Evolutionary conservation across 2,113 vertebrate genomes (phyloP).

Genomic region (Equus quagga): DNA sequence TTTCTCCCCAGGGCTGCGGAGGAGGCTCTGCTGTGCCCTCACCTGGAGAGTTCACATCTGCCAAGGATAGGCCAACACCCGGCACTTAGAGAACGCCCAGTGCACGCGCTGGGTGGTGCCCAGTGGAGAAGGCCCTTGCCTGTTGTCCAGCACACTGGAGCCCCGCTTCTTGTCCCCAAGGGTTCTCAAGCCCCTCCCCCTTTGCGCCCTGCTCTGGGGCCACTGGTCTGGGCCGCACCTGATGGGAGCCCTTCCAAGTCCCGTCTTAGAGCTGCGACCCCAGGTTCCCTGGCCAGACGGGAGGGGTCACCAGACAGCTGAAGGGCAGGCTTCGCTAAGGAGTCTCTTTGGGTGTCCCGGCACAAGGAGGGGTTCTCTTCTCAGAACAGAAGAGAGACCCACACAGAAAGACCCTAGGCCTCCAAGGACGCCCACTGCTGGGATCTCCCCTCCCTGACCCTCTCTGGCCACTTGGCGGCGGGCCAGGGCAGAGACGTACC

Average conservation of each 20-base stretch:
- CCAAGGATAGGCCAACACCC: not conserved
- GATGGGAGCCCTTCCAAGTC: not conserved
- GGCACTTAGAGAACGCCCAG: not conserved
- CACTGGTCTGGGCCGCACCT: not conserved
- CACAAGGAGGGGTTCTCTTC: not conserved
- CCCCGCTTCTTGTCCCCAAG: not conserved
- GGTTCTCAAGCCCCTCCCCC: not conserved
- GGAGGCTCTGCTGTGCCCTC: not conserved
- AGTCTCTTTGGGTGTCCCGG: not conserved
- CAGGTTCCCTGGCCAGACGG: not conserved
- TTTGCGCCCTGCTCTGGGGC: not conserved
- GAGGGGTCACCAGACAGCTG: not conserved
- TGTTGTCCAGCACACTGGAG: not conserved
- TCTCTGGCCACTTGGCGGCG: not conserved
- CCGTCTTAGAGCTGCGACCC: not conserved
- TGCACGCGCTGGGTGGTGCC: accelerated
- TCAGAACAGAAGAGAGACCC: not conserved
- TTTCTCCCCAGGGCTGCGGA: not conserved
- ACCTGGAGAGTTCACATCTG: not conserved
- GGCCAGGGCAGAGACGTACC: not conserved
- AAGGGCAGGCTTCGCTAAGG: not conserved
- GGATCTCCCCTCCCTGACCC: not conserved
- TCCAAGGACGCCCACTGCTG: not conserved
- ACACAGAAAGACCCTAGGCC: not conserved
- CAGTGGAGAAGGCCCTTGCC: not conserved